Percentiles rank a stretch among this genome's conserved stretches.
These are phyloP conservation scores for Nymphalis io DNA, from an alignment of 1,140 invertebrate species.

Conservation along the genomic window DNA sequence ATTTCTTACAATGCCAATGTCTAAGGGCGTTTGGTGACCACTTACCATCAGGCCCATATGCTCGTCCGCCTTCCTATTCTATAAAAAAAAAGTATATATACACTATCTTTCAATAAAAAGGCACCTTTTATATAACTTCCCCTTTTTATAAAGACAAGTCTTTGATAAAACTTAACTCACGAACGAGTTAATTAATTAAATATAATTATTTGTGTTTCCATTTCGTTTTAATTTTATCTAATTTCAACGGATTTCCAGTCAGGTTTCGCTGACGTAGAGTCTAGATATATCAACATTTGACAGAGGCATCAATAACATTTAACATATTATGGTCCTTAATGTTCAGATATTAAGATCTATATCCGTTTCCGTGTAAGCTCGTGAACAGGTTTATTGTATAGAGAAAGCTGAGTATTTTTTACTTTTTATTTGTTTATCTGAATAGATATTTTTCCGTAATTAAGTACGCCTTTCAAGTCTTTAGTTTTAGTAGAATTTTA, in stretches of 20 bases:
- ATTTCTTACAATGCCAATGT: too few relatives aligned
- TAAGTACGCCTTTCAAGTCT: slow-evolving; percentile 10
- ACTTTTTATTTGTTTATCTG: slow-evolving; percentile 34
- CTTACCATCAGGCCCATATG: too few relatives aligned
- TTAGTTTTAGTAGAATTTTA: slow-evolving; percentile 2
- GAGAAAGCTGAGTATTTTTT: slow-evolving; percentile 24
- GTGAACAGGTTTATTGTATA: slow-evolving; percentile 20
- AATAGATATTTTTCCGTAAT: slow-evolving; percentile 25
- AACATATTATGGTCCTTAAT: slow-evolving; percentile 1
- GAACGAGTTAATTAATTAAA: not conserved
- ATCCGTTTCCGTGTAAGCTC: slow-evolving; percentile 12
- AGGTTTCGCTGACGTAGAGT: slow-evolving; percentile 3
- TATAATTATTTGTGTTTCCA: not conserved
- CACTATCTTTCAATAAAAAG: too few relatives aligned
- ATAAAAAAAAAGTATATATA: too few relatives aligned
- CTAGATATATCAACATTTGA: not conserved
- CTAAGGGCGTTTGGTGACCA: too few relatives aligned
- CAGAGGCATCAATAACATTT: not conserved
- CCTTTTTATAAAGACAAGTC: too few relatives aligned
- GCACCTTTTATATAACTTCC: too few relatives aligned
- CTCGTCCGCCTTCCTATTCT: too few relatives aligned
- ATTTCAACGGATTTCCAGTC: slow-evolving; percentile 6
- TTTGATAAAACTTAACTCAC: too few relatives aligned
- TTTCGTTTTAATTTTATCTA: slow-evolving; percentile 1
- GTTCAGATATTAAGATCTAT: slow-evolving; percentile 4